Evolutionary conservation across 2,888 invertebrate species (phyloP), one percentile per base, ranked within the genome.

Genomic region (Phengaris alcon): DNA sequence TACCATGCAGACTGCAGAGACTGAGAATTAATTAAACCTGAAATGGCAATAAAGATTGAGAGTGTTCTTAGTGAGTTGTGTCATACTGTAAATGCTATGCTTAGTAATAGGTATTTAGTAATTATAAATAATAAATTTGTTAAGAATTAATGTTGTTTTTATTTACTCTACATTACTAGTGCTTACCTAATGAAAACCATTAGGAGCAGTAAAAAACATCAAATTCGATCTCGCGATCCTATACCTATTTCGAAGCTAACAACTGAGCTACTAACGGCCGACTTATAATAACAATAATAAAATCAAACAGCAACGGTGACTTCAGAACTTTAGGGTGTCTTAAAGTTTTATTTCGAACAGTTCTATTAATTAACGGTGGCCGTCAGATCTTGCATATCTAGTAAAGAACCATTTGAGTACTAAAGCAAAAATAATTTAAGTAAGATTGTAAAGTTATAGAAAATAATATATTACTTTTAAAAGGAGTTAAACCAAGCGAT

Each of bases 401-500:
- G 22, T 22, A 0, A 35, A 35, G 2, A 35, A 35, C 35, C 35
- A 4, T 35, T 35, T 35, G 35, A 35, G 35, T 35, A 35, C 4
- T 35, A 3, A 35, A 44, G 12, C 15, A 44, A 44, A 35, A 44
- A 35, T 35, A 64, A 13, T 13, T 64, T 44, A 44, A 13, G 2
- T 12, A 44, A 13, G 6, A 44, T 35, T 6, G 22, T 12, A 44
- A 70, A 70, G 51, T 70, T 12, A 70, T 52, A 51, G 15, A 35
- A 70, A 70, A 70, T 70, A 70, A 70, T 70, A 64, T 35, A 70
- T 52, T 22, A 70, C 70, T 77, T 76, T 73, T 75, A 76, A 76
- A 75, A 73, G 75, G 73, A 79, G 77, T 78, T 77, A 51, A 76
- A 77, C 78, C 75, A 35, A 76, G 59, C 80, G 81, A 83, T 86